Conservation (phyloP, 2,113 vertebrate genomes). For the Jacana jacana region DNA sequence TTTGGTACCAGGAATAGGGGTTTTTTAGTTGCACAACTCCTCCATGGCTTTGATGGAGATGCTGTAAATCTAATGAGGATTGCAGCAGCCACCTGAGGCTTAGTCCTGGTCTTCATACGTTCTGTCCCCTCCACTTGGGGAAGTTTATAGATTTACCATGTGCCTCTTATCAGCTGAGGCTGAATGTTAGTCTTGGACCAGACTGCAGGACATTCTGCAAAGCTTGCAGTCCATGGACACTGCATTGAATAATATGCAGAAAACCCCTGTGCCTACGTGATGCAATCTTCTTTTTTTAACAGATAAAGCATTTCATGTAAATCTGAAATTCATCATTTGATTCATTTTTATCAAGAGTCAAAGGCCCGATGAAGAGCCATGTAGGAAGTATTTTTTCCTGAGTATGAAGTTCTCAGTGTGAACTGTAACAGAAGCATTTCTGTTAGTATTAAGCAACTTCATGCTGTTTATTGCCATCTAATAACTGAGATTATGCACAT, state of each 20-base stretch:
- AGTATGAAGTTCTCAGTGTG: background rate
- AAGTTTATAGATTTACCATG: background rate
- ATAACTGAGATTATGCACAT: background rate
- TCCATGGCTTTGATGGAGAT: background rate
- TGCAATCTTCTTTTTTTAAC: background rate
- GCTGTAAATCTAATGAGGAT: background rate
- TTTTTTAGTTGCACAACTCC: background rate
- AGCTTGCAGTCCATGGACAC: background rate
- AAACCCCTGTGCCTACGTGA: rapidly evolving
- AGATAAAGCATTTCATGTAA: background rate
- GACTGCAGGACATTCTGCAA: background rate
- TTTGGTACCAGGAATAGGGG: background rate
- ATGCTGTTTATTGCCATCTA: background rate
- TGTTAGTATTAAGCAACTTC: background rate
- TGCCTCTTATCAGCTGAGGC: background rate
- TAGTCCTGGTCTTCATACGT: rapidly evolving
- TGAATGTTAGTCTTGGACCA: background rate
- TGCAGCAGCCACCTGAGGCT: background rate
- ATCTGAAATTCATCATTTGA: background rate
- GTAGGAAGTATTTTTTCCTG: background rate
- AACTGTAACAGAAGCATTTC: background rate
- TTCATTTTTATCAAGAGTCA: background rate
- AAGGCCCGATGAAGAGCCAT: background rate
- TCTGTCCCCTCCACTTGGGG: background rate
- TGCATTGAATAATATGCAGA: background rate